These are phyloP conservation scores for Ptilorrhoa leucosticta DNA, from an alignment of 2,113 vertebrate species.

Conservation along the genomic window DNA sequence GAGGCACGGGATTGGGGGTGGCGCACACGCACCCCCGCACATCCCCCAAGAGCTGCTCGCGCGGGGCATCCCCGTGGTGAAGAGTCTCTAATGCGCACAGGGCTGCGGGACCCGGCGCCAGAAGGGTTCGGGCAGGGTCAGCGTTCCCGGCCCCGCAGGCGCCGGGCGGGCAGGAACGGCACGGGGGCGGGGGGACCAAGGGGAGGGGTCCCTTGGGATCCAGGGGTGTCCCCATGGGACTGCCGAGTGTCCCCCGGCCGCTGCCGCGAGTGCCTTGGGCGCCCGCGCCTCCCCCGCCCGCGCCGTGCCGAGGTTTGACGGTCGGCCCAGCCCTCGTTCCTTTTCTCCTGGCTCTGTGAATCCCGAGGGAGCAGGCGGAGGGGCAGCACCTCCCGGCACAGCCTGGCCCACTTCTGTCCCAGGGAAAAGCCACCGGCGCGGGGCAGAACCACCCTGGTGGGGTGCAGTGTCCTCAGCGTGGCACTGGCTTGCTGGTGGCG, in stretches of 20 bases:
- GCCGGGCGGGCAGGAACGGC: not conserved
- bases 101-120: constrained; percentile 44
- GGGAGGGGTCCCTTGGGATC: not conserved
- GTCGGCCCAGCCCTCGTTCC: not conserved
- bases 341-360: not conserved
- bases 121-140: constrained; percentile 57
- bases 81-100: constrained; percentile 56
- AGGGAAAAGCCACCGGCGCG: not conserved
- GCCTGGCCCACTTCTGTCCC: not conserved
- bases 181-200: not conserved
- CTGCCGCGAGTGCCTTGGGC: not conserved
- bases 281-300: not conserved
- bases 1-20: constrained; percentile 64
- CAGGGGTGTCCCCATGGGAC: not conserved
- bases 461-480: accelerated
- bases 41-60: constrained; percentile 63
- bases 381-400: not conserved
- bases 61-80: constrained; percentile 61
- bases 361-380: not conserved
- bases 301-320: not conserved
- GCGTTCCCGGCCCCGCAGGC: not conserved
- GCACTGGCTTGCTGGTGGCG: accelerated
- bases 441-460: not conserved
- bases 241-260: not conserved
- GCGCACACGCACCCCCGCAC: constrained; percentile 21